These are phyloP conservation scores for Meteorus sp. DNA, from an alignment of 1,140 invertebrate genomes.

Conservation along the genomic window DNA sequence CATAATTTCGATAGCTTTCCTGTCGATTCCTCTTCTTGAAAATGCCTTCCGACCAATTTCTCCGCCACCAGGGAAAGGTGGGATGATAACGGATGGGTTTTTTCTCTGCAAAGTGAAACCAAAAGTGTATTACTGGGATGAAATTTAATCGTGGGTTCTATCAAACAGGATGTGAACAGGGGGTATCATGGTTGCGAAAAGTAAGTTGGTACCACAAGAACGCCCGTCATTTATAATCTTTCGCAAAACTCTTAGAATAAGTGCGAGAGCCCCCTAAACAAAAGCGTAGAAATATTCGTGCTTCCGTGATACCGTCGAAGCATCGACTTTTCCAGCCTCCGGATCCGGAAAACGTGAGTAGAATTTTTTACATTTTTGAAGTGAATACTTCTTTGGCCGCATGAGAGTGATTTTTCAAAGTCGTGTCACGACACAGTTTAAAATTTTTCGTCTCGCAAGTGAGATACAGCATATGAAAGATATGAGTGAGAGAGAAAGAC, in stretches of 20 bases:
- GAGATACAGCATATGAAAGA: no score
- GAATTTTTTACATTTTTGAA: slow-evolving; percentile 21
- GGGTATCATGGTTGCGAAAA: slow-evolving; percentile 30
- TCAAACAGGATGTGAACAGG: slow-evolving; percentile 19
- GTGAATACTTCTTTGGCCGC: no score
- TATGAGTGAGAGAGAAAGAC: no score
- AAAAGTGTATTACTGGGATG: slow-evolving; percentile 24
- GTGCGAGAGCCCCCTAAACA: slow-evolving; percentile 13
- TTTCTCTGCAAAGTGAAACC: slow-evolving; percentile 15
- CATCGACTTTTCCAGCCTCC: slow-evolving; percentile 14
- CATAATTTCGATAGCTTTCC: slow-evolving; percentile 18
- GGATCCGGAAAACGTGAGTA: slow-evolving; percentile 19
- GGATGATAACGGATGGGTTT: slow-evolving; percentile 1
- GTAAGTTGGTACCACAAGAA: slow-evolving; percentile 35
- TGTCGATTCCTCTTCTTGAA: slow-evolving; percentile 10
- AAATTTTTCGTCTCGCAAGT: no score
- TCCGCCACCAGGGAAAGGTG: slow-evolving; percentile 9
- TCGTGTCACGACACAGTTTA: no score
- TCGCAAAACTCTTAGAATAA: slow-evolving; percentile 25
- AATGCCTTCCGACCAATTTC: slow-evolving; percentile 4
- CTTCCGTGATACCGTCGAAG: slow-evolving; percentile 15
- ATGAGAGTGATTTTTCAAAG: no score
- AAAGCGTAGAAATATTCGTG: slow-evolving; percentile 18
- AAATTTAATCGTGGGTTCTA: slow-evolving; percentile 18
- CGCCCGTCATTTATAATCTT: slow-evolving; percentile 23